Evolutionary conservation across 2,888 invertebrate species (phyloP), one percentile per base, ranked within the genome.

Genomic region (Nasonovia ribisnigri): DNA sequence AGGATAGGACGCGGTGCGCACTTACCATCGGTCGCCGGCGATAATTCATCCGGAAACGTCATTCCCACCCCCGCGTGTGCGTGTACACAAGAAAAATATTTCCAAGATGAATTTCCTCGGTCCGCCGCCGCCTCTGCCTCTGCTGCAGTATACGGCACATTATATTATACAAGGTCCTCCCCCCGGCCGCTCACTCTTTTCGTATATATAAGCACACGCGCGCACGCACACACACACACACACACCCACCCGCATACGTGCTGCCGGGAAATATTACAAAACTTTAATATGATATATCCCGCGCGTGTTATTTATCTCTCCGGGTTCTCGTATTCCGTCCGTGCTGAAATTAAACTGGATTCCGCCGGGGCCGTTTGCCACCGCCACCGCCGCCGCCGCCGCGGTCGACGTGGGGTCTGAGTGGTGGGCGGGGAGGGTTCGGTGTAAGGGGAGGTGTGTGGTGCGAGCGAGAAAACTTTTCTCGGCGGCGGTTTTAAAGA

Each of bases 241-340:
- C n/a, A 54, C 24, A 43, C n/a, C 1, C n/a, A 0, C 13, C 5
- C 43, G 46, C n/a, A 54, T 84, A 90, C 89, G 89, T 57, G 93
- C 92, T 89, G 93, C 86, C 90, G 93, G 93, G 90, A 93, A 90
- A 93, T 93, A 93, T 93, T 93, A 90, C 93, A 86, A 93, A 93
- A 93, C 93, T 93, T 93, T 93, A 93, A 93, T 93, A 93, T 93
- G 93, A 93, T 93, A 93, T 93, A 93, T 93, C 93, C 93, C 90
- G 90, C 60, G 93, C 89, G 90, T 86, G 93, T 93, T 93, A 93
- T 93, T 93, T 93, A 93, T 93, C 93, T 93, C 93, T 90, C 57
- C 48, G 46, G 60, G 84, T 43, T 89, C 84, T 92, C 36, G 89
- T 90, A 93, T 93, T 89, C 86, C 84, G 84, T 43, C 46, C 84